These are phyloP conservation scores for Papilio gigon DNA, from an alignment of 2,888 invertebrate species.

Conservation along the genomic window DNA sequence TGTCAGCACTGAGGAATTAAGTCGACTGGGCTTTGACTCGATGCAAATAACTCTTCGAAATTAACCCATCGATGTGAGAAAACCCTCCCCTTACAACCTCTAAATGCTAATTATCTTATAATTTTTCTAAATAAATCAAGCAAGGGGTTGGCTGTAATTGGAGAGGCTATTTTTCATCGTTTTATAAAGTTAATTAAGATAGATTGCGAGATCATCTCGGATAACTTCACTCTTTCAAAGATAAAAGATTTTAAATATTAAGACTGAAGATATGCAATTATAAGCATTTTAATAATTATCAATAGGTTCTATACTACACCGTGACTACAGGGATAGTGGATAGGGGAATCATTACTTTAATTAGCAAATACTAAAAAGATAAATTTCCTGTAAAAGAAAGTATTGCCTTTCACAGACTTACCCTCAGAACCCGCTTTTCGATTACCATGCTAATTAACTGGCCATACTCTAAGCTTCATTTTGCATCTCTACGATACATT, in stretches of 20 bases:
- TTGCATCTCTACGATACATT: conserved; percentile 20
- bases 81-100: conserved; percentile 44
- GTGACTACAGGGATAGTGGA: background rate
- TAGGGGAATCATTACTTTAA: background rate
- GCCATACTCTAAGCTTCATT: conserved; percentile 21
- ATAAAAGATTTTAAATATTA: background rate
- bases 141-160: conserved; percentile 29
- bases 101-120: conserved; percentile 43
- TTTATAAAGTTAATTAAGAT: conserved; percentile 29
- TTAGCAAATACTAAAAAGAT: background rate
- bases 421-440: conserved; percentile 26
- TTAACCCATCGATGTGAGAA: conserved; percentile 74
- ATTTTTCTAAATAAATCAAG: conserved; percentile 41
- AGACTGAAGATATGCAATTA: background rate
- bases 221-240: background rate
- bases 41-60: conserved; percentile 77
- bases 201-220: background rate
- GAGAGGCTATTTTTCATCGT: conserved; percentile 20
- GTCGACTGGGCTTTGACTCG: conserved; percentile 65
- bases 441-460: conserved; percentile 34
- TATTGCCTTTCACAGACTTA: background rate
- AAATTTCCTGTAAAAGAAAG: background rate
- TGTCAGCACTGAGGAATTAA: conserved; percentile 71
- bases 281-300: background rate
- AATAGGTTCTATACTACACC: background rate